These are phyloP conservation scores for Drosophila pseudotakahashii DNA, from an alignment of 2,888 invertebrate genomes.

Conservation along the genomic window DNA sequence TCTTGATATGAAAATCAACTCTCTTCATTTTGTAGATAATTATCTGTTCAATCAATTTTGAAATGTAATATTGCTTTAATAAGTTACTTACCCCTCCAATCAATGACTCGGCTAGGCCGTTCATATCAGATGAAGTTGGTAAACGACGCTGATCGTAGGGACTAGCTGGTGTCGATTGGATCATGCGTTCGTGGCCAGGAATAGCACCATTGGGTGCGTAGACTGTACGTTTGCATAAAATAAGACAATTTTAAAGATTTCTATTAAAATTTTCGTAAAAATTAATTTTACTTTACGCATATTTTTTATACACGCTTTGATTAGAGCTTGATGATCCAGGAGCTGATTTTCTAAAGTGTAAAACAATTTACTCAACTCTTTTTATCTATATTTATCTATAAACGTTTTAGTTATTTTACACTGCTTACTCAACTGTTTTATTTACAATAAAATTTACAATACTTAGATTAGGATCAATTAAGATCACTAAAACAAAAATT, in stretches of 20 bases:
- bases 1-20: too few species aligned
- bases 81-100: conserved; percentile 91
- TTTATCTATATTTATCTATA: background rate
- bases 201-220: conserved; percentile 77
- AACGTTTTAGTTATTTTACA: background rate
- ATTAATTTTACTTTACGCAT: background rate
- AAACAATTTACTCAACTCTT: background rate
- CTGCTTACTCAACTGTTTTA: background rate
- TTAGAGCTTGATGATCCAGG: conserved; percentile 60
- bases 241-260: background rate
- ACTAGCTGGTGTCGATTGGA: conserved; percentile 89
- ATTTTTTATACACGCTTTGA: conserved; percentile 20
- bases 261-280: background rate
- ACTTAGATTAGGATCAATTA: too few species aligned
- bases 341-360: background rate
- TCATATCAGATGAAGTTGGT: conserved; percentile 90
- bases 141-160: conserved; percentile 88
- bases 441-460: too few species aligned
- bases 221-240: conserved; percentile 52
- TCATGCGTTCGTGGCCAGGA: conserved; percentile 85
- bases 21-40: too few species aligned
- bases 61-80: too few species aligned
- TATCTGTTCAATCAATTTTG: background rate
- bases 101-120: conserved; percentile 97
- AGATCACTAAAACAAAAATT: too few species aligned